Percentiles rank a stretch among this genome's conserved stretches.
Evolutionary conservation across 2,113 vertebrate genomes (phyloP).

Genomic region (Rhinolophus ferrumequinum): DNA sequence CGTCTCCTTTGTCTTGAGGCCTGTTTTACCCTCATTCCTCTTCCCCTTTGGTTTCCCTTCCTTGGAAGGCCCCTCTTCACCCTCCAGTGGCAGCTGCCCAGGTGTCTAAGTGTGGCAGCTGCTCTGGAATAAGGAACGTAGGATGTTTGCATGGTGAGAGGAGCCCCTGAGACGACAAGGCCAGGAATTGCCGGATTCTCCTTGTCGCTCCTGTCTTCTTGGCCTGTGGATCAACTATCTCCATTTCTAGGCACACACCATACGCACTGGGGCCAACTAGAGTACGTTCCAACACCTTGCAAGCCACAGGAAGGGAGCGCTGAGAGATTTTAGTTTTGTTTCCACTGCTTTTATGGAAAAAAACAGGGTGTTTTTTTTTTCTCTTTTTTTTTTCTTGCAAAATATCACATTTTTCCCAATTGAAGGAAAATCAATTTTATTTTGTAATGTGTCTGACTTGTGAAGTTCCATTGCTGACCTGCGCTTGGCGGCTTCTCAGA

Average conservation of each 20-base stretch:
- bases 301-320: neutral
- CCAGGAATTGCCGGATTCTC: accelerated
- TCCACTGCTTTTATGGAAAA: constrained; percentile 30
- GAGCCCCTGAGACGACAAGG: neutral
- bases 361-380: neutral
- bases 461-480: constrained; percentile 56
- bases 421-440: constrained; percentile 77
- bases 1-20: neutral
- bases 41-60: neutral
- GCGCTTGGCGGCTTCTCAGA: constrained; percentile 21
- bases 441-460: constrained; percentile 72
- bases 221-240: neutral
- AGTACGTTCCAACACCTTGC: neutral
- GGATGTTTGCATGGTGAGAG: neutral
- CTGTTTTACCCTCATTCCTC: neutral
- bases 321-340: constrained; percentile 53
- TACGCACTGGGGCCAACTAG: neutral
- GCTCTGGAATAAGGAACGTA: neutral
- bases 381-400: neutral
- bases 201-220: accelerated
- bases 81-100: neutral
- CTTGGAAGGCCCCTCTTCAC: neutral
- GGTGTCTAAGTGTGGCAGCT: neutral
- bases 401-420: constrained; percentile 66
- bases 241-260: neutral